phyloP scores from a whole-genome alignment of 2,797 vertebrate genomes.

The Amblyraja radiata region DNA sequence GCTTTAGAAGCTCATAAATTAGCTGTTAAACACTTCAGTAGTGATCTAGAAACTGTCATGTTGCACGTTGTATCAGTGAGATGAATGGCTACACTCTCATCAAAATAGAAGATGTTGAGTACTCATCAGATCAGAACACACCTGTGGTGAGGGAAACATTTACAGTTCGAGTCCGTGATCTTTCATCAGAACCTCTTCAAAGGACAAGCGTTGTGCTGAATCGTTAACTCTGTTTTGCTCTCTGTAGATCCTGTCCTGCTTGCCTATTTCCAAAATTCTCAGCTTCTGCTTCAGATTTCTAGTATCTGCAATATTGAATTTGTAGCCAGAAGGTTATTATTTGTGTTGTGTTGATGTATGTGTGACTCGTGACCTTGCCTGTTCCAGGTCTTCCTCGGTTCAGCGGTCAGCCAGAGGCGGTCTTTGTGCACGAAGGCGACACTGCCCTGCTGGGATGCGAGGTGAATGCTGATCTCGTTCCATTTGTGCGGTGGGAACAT shows the following conservation, averaged over 20 bases:
- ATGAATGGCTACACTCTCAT: not conserved
- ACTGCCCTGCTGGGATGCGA: constrained; percentile 77
- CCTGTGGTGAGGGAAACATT: too few species aligned
- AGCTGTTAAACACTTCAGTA: not conserved
- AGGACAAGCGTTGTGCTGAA: too few species aligned
- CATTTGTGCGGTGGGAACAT: constrained; percentile 80
- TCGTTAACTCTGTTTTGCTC: too few species aligned
- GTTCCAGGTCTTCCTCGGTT: constrained; percentile 76
- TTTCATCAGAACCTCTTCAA: too few species aligned
- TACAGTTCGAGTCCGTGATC: too few species aligned
- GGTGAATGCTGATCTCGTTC: constrained; percentile 71
- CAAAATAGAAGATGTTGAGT: too few species aligned
- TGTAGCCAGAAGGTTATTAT: too few species aligned
- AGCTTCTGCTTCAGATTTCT: too few species aligned
- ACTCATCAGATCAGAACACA: too few species aligned
- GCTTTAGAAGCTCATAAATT: not conserved
- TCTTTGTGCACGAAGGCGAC: constrained; percentile 59
- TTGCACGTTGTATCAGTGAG: not conserved
- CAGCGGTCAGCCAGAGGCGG: constrained; percentile 68
- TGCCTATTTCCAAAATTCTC: too few species aligned
- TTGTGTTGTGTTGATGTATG: too few species aligned
- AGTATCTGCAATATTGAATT: not conserved
- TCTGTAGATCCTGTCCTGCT: too few species aligned
- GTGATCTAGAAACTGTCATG: not conserved
- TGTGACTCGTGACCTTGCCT: not conserved